Conservation (phyloP, 2,797 vertebrate genomes). For the Sylvilagus floridanus region DNA sequence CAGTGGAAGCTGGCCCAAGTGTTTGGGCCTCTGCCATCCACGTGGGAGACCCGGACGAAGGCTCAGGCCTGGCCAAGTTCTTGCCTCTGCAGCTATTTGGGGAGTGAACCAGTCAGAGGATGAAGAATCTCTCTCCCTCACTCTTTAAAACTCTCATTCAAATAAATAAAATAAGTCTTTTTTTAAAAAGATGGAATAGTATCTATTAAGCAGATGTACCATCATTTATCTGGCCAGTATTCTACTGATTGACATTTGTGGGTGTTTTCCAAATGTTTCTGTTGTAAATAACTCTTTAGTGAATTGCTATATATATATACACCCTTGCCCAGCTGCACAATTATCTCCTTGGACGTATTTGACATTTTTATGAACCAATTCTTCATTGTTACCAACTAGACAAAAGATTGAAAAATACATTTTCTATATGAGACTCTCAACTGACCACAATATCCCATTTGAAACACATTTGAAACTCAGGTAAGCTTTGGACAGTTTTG, state of each 20-base stretch:
- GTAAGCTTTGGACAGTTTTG: constrained; percentile 2
- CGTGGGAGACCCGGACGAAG: no score
- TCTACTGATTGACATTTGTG: constrained; percentile 23
- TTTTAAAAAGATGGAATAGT: neutral
- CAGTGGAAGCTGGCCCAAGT: no score
- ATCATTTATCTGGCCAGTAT: constrained; percentile 25
- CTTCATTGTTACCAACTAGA: constrained; percentile 33
- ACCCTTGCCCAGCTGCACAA: neutral
- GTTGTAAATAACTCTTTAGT: constrained; percentile 23
- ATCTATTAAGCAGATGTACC: neutral
- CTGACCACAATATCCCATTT: constrained; percentile 4
- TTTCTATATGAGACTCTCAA: neutral
- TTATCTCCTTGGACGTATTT: constrained; percentile 23
- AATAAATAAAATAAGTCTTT: no score
- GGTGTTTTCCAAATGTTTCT: neutral
- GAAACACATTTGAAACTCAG: constrained; percentile 58
- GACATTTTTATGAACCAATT: neutral
- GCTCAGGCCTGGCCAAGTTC: no score
- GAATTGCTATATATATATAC: neutral
- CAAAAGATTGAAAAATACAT: constrained; percentile 48
- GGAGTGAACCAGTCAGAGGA: no score
- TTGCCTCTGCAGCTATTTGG: no score
- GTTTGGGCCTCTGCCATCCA: no score
- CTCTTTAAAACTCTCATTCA: no score
- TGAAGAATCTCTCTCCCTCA: no score